Evolutionary conservation across 2,888 invertebrate species (phyloP).

Genomic region (Pyrrhia umbra): DNA sequence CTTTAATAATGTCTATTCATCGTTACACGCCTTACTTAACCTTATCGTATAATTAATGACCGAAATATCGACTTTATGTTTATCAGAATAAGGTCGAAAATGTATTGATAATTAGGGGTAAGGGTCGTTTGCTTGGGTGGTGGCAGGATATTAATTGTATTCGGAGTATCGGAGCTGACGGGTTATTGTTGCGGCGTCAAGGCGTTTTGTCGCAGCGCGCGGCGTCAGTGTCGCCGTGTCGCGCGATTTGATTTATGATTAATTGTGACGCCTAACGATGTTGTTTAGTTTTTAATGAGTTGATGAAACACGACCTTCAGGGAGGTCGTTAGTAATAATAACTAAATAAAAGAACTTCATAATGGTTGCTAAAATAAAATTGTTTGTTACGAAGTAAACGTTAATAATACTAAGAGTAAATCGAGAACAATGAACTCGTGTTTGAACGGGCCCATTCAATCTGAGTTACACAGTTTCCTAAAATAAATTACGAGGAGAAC

Average conservation of each 20-base stretch:
- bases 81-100: constrained; percentile 45
- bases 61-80: constrained; percentile 35
- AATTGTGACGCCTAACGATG: constrained; percentile 55
- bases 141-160: constrained; percentile 70
- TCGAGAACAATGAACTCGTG: neutral
- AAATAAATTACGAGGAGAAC: neutral
- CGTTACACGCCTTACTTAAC: constrained; percentile 57
- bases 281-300: constrained; percentile 61
- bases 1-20: constrained; percentile 65
- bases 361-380: constrained; percentile 6
- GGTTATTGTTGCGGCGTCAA: constrained; percentile 70
- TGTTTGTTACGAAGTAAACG: constrained; percentile 11
- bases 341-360: constrained; percentile 9
- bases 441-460: neutral
- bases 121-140: constrained; percentile 54
- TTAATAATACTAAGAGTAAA: neutral
- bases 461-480: neutral
- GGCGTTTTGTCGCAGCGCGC: constrained; percentile 68
- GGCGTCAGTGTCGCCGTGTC: constrained; percentile 59
- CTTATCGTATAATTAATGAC: constrained; percentile 32
- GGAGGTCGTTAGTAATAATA: constrained; percentile 28
- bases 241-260: constrained; percentile 59
- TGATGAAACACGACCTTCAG: constrained; percentile 48
- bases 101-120: constrained; percentile 43
- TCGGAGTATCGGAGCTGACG: constrained; percentile 68